Percentiles rank a stretch among this genome's conserved stretches.
phyloP scores from a whole-genome alignment of 2,888 invertebrate genomes.

The Scrobipalpa costella region DNA sequence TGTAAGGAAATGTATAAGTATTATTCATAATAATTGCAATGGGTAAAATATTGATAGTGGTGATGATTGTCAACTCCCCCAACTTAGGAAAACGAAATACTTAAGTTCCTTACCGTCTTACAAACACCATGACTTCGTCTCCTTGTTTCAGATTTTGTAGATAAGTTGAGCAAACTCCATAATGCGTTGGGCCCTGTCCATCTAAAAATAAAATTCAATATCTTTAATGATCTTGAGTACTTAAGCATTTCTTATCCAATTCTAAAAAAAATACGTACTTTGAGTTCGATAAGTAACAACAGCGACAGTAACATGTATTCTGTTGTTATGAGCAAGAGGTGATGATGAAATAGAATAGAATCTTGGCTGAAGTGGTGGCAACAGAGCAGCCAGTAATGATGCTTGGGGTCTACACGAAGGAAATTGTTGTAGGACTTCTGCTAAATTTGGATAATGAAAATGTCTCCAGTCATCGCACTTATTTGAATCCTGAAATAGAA shows the following conservation, averaged over 20 bases:
- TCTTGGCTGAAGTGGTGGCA: constrained; percentile 92
- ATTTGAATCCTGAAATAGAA: constrained; percentile 85
- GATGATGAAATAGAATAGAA: constrained; percentile 98
- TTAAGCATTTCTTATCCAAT: too few relatives aligned
- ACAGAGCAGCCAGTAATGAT: constrained; percentile 88
- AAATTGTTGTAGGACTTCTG: constrained; percentile 94
- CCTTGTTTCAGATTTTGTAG: constrained; percentile 85
- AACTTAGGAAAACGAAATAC: too few relatives aligned
- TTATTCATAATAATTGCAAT: not conserved
- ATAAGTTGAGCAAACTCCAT: constrained; percentile 96
- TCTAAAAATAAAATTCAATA: constrained; percentile 67
- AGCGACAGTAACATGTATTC: constrained; percentile 94
- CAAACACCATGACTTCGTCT: constrained; percentile 87
- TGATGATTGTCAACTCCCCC: too few relatives aligned
- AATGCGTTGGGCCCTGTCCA: constrained; percentile 90
- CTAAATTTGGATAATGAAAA: constrained; percentile 89
- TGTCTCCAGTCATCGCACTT: constrained; percentile 97
- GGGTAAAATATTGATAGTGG: not conserved
- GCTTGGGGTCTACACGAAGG: constrained; percentile 92
- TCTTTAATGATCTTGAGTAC: not conserved
- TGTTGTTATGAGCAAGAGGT: constrained; percentile 85
- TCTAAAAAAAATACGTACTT: constrained; percentile 72
- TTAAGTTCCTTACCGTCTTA: constrained; percentile 83
- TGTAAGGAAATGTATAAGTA: constrained; percentile 56
- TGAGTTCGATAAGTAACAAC: constrained; percentile 92